A percentile compares a stretch with the other conserved stretches of the same genome.
phyloP scores from a whole-genome alignment of 2,888 invertebrate genomes.

The Megaustenia siamemsis region DNA sequence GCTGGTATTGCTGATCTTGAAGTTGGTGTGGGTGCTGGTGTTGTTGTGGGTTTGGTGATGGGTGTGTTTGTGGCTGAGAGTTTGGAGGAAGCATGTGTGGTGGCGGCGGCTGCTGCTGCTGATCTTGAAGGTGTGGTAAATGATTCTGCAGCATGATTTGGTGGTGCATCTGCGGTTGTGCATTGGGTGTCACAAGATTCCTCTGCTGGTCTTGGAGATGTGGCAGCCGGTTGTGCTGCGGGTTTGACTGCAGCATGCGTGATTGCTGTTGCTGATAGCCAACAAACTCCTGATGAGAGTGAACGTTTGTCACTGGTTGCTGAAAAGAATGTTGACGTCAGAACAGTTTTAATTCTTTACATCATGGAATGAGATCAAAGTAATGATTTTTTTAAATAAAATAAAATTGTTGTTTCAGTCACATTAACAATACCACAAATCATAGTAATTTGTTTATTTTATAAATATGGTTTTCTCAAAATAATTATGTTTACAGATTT shows the following conservation, averaged over 20 bases:
- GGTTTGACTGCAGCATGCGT: neutral
- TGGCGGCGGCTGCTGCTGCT: neutral
- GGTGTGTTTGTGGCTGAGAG: too few relatives aligned
- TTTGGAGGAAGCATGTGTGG: too few relatives aligned
- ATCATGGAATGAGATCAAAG: too few relatives aligned
- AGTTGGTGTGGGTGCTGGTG: constrained; percentile 26
- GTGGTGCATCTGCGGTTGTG: neutral
- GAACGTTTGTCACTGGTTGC: neutral
- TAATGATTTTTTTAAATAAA: neutral
- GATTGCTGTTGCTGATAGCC: constrained; percentile 11
- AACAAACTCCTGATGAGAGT: constrained; percentile 6
- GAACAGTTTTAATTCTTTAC: neutral
- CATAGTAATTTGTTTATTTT: neutral
- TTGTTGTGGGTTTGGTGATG: neutral
- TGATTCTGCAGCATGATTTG: neutral
- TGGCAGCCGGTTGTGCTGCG: constrained; percentile 1
- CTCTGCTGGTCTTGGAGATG: too few relatives aligned
- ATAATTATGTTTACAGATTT: too few relatives aligned
- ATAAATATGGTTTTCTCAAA: too few relatives aligned
- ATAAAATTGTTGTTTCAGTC: neutral
- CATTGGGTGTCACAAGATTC: too few relatives aligned
- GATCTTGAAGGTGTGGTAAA: constrained; percentile 10
- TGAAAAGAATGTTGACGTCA: neutral
- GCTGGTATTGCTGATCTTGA: neutral
- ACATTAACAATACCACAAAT: neutral